phyloP scores from a whole-genome alignment of 2,797 vertebrate species.

The Eospalax fontanierii region DNA sequence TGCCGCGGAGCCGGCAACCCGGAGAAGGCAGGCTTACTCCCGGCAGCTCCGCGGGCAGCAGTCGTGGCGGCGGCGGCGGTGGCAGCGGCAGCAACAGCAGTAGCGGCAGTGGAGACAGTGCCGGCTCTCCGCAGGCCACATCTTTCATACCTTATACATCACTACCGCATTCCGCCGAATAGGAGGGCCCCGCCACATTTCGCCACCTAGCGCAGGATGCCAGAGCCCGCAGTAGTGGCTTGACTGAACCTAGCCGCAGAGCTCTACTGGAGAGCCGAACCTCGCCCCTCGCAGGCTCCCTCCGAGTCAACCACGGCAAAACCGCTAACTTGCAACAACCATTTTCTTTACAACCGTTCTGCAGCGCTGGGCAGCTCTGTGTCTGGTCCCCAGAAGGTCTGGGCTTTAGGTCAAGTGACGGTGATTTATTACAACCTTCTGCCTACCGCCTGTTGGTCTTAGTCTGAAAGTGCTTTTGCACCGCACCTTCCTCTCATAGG shows the following conservation, averaged over 20 bases:
- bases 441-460: background rate
- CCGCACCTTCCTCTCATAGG: background rate
- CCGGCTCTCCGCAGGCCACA: constrained; percentile 90
- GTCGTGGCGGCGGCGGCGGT: constrained; percentile 67
- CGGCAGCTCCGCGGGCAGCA: constrained; percentile 85
- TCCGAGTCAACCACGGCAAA: background rate
- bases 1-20: constrained; percentile 63
- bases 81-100: constrained; percentile 78
- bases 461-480: background rate
- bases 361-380: background rate
- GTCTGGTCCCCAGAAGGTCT: background rate
- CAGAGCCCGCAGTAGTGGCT: background rate
- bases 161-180: constrained; percentile 95
- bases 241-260: background rate
- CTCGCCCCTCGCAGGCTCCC: background rate
- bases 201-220: constrained; percentile 71
- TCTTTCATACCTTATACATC: constrained; percentile 90
- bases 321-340: background rate
- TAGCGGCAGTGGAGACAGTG: constrained; percentile 82
- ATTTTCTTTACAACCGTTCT: background rate
- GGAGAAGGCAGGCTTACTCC: constrained; percentile 77
- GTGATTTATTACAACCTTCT: background rate
- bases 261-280: background rate
- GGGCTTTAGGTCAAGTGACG: constrained; percentile 4
- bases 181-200: constrained; percentile 88